phyloP scores from a whole-genome alignment of 2,888 invertebrate species.

The Allygus modestus region DNA sequence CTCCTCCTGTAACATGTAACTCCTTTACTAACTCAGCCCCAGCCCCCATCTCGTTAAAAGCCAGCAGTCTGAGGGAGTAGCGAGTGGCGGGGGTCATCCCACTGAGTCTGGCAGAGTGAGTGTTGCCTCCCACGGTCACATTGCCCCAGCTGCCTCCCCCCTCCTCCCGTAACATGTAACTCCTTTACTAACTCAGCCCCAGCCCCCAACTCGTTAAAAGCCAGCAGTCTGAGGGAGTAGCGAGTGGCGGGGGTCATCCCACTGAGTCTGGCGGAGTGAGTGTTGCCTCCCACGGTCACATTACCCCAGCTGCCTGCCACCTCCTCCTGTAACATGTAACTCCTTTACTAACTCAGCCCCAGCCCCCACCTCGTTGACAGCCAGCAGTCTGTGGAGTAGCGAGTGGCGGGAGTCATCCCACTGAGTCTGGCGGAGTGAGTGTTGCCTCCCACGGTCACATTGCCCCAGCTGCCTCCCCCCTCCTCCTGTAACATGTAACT shows the following conservation, averaged over 20 bases:
- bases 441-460: too few relatives aligned
- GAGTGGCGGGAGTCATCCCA: too few relatives aligned
- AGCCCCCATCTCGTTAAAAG: constrained; percentile 90
- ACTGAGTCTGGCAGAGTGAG: constrained; percentile 68
- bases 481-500: too few relatives aligned
- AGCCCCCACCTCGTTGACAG: constrained; percentile 73
- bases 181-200: constrained; percentile 75
- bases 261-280: constrained; percentile 67
- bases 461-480: too few relatives aligned
- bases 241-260: constrained; percentile 86
- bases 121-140: constrained; percentile 72
- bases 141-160: constrained; percentile 71
- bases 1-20: constrained; percentile 62
- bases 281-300: constrained; percentile 72
- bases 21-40: constrained; percentile 76
- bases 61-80: constrained; percentile 89
- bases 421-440: too few relatives aligned
- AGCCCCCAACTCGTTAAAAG: constrained; percentile 90
- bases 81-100: constrained; percentile 86
- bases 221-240: constrained; percentile 89
- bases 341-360: too few relatives aligned
- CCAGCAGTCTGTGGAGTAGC: constrained; percentile 87
- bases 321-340: constrained; percentile 63
- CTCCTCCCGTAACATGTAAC: constrained; percentile 62
- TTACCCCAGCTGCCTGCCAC: constrained; percentile 68